Percentiles rank a stretch among this genome's conserved stretches.
phyloP scores from a whole-genome alignment of 2,113 vertebrate genomes.

The Amphiprion ocellaris region DNA sequence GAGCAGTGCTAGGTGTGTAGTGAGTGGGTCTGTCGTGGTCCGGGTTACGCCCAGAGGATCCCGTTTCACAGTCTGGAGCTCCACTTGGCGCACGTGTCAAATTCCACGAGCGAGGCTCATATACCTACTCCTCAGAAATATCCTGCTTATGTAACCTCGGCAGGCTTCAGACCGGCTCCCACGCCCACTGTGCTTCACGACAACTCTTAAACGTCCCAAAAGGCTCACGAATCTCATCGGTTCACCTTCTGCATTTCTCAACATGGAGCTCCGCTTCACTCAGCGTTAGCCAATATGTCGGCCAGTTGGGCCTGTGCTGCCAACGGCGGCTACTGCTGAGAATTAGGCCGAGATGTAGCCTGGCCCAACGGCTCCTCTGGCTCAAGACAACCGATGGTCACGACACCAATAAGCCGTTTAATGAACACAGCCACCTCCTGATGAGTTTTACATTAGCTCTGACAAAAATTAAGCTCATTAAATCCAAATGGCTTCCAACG shows the following conservation, averaged over 20 bases:
- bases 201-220: rapidly evolving
- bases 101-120: conserved; percentile 18
- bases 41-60: conserved; percentile 57
- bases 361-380: rapidly evolving
- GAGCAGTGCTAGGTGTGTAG: background rate
- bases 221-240: too few relatives aligned
- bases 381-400: rapidly evolving
- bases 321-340: background rate
- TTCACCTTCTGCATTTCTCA: background rate
- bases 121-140: conserved; percentile 4
- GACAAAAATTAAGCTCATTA: rapidly evolving
- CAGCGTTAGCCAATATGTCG: conserved; percentile 65
- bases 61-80: conserved; percentile 22
- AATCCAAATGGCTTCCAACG: background rate
- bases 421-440: rapidly evolving
- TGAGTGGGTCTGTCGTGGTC: background rate
- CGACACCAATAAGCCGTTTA: rapidly evolving
- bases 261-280: conserved; percentile 42
- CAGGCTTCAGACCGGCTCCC: background rate
- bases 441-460: rapidly evolving
- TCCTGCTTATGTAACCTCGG: conserved; percentile 27
- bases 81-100: conserved; percentile 61
- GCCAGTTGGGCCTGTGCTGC: conserved; percentile 56
- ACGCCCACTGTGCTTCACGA: rapidly evolving
- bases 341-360: conserved; percentile 35